A percentile compares a stretch with the other conserved stretches of the same genome.
phyloP scores from a whole-genome alignment of 2,113 vertebrate species.

The Argyrosomus japonicus region DNA sequence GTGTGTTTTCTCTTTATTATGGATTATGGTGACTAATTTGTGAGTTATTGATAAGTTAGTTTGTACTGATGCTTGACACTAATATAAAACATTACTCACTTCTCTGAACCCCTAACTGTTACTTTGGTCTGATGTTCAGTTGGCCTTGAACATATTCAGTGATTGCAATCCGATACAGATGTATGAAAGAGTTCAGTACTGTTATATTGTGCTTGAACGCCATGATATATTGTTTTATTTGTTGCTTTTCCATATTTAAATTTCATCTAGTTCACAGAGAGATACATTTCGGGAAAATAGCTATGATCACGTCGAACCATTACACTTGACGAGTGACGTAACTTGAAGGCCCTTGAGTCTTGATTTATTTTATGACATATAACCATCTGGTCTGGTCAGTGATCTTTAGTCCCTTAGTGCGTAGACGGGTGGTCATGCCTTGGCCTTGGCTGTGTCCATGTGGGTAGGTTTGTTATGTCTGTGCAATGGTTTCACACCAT shows the following conservation, averaged over 20 bases:
- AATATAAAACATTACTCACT: not conserved
- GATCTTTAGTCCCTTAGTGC: slow-evolving; percentile 14
- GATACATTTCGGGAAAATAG: not conserved
- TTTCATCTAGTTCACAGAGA: not conserved
- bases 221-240: not conserved
- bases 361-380: slow-evolving; percentile 14
- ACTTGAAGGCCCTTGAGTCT: too few species aligned
- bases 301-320: not conserved
- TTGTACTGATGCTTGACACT: not conserved
- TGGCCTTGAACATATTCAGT: not conserved
- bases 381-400: slow-evolving; percentile 17
- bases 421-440: slow-evolving; percentile 18
- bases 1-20: not conserved
- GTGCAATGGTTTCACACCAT: slow-evolving; percentile 47
- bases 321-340: not conserved
- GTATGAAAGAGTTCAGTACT: not conserved
- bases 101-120: not conserved
- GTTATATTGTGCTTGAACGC: not conserved
- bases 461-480: slow-evolving; percentile 73
- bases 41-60: not conserved
- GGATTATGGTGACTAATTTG: not conserved
- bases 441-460: slow-evolving; percentile 39
- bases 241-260: not conserved
- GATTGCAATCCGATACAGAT: not conserved
- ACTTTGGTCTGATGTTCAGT: not conserved